A percentile compares a stretch with the other conserved stretches of the same genome.
Conservation (phyloP, 2,113 vertebrate genomes). For the Ibidorhyncha struthersii region DNA sequence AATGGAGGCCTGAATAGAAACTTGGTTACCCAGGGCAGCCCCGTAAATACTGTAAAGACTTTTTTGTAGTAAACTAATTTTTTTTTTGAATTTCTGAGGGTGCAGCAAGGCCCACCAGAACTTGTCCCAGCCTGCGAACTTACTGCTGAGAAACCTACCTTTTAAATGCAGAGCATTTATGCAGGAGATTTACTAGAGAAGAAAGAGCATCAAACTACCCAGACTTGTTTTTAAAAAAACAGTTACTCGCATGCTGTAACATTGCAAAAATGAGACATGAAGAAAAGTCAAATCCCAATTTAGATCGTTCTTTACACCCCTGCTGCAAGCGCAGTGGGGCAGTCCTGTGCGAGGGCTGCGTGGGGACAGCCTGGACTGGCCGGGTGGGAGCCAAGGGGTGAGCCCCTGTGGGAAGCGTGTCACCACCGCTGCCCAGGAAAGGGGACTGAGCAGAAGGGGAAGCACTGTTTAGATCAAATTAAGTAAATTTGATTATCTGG, state of each 20-base stretch:
- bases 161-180: neutral
- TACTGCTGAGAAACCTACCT: neutral
- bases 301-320: neutral
- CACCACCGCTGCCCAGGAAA: neutral
- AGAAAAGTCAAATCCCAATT: neutral
- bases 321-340: neutral
- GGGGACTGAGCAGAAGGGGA: neutral
- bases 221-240: neutral
- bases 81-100: neutral
- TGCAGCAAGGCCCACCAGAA: neutral
- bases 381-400: rapidly evolving
- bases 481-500: neutral
- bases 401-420: neutral
- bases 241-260: neutral
- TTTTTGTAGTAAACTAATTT: neutral
- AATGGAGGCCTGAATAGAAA: neutral
- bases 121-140: slow-evolving; percentile 6
- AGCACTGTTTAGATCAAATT: neutral
- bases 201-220: neutral
- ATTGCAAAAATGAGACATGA: neutral
- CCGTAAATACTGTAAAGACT: neutral
- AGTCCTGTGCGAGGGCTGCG: rapidly evolving
- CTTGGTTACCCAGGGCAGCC: neutral
- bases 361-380: neutral
- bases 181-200: neutral